Conservation (phyloP, 2,113 vertebrate genomes). For the Hystrix cristata region DNA sequence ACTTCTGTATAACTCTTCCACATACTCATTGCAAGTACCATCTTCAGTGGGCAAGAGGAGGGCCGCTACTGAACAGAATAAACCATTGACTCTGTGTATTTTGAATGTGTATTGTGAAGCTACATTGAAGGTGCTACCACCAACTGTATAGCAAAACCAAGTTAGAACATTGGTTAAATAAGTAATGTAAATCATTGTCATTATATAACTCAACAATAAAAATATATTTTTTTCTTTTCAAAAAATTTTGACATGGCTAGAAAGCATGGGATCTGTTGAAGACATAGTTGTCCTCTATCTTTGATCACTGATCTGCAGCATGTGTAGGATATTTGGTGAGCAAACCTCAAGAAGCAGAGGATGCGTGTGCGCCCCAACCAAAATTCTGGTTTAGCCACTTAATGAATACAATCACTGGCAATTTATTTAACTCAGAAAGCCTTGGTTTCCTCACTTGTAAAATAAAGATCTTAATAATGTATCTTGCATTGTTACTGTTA, state of each 20-base stretch:
- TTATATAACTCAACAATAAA: not conserved
- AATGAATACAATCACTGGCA: not conserved
- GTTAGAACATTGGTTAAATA: not conserved
- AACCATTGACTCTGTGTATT: not conserved
- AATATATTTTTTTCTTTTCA: not conserved
- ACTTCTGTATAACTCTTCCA: not conserved
- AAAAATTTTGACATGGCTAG: not conserved
- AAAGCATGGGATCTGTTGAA: not conserved
- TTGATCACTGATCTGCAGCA: not conserved
- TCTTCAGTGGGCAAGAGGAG: not conserved
- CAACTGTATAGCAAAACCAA: not conserved
- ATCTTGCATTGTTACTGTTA: not conserved
- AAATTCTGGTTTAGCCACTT: not conserved
- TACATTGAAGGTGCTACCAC: not conserved
- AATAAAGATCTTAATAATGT: not conserved
- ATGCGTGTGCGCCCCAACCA: fast-evolving
- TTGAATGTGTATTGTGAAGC: not conserved
- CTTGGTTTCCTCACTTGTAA: not conserved
- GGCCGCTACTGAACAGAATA: not conserved
- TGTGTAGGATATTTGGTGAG: not conserved
- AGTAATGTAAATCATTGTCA: not conserved
- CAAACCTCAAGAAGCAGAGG: not conserved
- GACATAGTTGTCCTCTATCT: not conserved
- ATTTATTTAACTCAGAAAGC: not conserved
- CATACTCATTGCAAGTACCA: not conserved